Evolutionary conservation across 2,888 invertebrate species (phyloP).

Genomic region (Pachliopta kotzebuea): DNA sequence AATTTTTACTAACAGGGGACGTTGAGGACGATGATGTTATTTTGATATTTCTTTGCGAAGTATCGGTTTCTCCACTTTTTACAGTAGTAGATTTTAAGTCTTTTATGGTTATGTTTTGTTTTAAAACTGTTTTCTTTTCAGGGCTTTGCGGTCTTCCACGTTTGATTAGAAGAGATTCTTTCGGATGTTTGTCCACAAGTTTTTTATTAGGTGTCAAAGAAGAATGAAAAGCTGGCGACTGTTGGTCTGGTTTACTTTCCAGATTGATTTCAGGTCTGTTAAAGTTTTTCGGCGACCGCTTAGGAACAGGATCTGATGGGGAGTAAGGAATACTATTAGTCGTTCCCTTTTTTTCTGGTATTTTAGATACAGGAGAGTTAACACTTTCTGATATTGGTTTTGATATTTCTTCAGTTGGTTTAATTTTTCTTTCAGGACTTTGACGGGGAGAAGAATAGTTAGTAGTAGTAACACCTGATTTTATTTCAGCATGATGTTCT

Average conservation of each 20-base stretch:
- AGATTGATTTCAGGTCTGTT: conserved; percentile 6
- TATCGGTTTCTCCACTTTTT: conserved; percentile 12
- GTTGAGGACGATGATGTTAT: conserved; percentile 16
- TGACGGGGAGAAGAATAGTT: conserved; percentile 26
- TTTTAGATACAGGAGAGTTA: conserved; percentile 3
- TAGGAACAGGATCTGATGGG: conserved; percentile 7
- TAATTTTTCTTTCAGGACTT: conserved; percentile 41
- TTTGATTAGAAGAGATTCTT: conserved; percentile 22
- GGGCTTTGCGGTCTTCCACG: conserved; percentile 29
- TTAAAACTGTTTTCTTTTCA: conserved; percentile 24
- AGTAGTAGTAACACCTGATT: conserved; percentile 19
- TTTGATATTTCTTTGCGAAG: conserved; percentile 28
- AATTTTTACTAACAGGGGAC: conserved; percentile 33
- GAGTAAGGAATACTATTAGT: conserved; percentile 1
- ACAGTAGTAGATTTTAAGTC: conserved; percentile 24
- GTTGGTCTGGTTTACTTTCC: conserved; percentile 13
- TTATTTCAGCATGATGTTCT: conserved; percentile 26
- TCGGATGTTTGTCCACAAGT: conserved; percentile 8
- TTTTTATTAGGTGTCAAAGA: conserved; percentile 9
- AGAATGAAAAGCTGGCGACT: conserved; percentile 4
- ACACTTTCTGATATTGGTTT: background rate
- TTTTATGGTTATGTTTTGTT: conserved; percentile 8
- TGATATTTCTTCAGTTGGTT: conserved; percentile 2
- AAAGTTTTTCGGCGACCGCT: conserved; percentile 20
- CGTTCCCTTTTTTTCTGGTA: conserved; percentile 8